A percentile compares a stretch with the other conserved stretches of the same genome.
phyloP scores from a whole-genome alignment of 2,113 vertebrate species.

The Cyanistes caeruleus region DNA sequence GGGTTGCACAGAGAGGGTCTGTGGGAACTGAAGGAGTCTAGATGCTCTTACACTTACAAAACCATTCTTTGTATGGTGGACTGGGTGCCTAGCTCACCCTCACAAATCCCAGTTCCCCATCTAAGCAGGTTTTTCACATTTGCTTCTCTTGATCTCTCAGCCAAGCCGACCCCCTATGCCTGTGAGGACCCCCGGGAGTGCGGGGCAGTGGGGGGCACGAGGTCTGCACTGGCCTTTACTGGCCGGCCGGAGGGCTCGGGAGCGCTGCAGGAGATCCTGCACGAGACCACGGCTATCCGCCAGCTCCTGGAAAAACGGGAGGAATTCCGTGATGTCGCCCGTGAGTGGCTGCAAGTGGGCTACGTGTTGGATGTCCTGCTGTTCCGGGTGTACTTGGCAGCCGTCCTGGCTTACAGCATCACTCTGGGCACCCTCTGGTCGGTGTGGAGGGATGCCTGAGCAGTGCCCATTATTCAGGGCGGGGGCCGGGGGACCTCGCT shows the following conservation, averaged over 20 bases:
- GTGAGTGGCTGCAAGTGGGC: constrained; percentile 93
- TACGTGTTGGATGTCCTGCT: constrained; percentile 91
- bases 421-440: constrained; percentile 92
- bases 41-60: rapidly evolving
- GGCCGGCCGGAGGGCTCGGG: constrained; percentile 51
- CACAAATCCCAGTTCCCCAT: rapidly evolving
- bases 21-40: rapidly evolving
- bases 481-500: no score
- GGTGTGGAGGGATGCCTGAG: constrained; percentile 89
- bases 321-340: constrained; percentile 82
- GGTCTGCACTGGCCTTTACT: neutral
- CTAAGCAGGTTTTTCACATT: neutral
- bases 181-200: constrained; percentile 67
- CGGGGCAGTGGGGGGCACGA: constrained; percentile 44
- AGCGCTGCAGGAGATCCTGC: constrained; percentile 79
- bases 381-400: constrained; percentile 88
- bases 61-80: neutral
- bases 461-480: rapidly evolving
- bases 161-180: constrained; percentile 77
- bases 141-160: constrained; percentile 46
- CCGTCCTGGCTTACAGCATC: constrained; percentile 86
- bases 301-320: constrained; percentile 88
- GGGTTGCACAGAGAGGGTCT: neutral
- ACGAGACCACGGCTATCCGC: constrained; percentile 85
- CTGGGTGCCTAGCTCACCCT: rapidly evolving